A percentile compares a stretch with the other conserved stretches of the same genome.
These are phyloP conservation scores for Neofelis nebulosa DNA, from an alignment of 2,113 vertebrate species.

Conservation along the genomic window DNA sequence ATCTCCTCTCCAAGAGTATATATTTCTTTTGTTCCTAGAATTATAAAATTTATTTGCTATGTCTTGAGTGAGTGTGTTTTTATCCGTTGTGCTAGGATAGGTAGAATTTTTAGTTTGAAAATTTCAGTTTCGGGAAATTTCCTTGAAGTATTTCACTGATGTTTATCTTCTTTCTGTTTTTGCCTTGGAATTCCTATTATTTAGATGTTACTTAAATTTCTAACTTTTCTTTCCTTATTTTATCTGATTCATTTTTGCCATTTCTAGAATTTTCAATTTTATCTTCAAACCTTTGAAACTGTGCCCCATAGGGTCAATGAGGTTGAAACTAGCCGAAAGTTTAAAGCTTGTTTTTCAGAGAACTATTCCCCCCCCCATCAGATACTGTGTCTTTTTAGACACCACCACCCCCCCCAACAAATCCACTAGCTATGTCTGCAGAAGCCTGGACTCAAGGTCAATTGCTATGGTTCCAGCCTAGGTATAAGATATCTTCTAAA, in stretches of 20 bases:
- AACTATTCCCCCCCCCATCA: no score
- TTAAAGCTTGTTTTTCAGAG: no score
- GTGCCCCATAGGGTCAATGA: no score
- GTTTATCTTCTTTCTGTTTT: not conserved
- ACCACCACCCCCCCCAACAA: no score
- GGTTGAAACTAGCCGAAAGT: no score
- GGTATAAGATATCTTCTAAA: no score
- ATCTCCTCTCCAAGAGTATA: not conserved
- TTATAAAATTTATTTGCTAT: not conserved
- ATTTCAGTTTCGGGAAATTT: not conserved
- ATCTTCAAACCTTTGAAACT: not conserved
- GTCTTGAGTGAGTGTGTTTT: not conserved
- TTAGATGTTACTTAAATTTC: not conserved
- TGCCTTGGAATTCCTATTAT: not conserved
- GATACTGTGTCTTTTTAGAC: no score
- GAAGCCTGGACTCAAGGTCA: no score
- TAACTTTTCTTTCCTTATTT: not conserved
- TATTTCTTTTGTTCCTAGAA: not conserved
- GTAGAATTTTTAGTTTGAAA: not conserved
- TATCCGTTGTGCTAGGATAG: not conserved
- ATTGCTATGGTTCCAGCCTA: no score
- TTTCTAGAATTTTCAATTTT: slow-evolving; percentile 4
- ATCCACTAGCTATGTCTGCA: no score
- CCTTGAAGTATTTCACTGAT: not conserved
- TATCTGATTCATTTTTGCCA: not conserved